A percentile compares a stretch with the other conserved stretches of the same genome.
phyloP scores from a whole-genome alignment of 2,888 invertebrate species.

The Andrena hattorfiana region DNA sequence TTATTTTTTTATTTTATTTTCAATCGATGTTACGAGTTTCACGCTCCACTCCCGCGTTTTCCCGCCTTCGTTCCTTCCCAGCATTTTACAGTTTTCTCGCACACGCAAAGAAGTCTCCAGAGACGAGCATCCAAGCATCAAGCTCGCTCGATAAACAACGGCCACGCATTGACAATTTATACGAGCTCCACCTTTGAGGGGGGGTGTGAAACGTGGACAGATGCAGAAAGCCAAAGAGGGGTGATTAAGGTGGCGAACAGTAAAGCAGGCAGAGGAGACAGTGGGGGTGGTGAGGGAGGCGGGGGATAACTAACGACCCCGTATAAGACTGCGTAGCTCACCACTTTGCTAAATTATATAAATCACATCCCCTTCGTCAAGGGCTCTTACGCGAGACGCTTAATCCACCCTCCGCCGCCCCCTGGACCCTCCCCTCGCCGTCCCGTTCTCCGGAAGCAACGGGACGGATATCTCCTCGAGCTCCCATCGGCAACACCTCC shows the following conservation, averaged over 20 bases:
- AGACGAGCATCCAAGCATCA: too few species aligned
- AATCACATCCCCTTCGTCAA: slow-evolving; percentile 82
- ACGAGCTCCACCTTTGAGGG: neutral
- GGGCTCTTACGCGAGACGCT: slow-evolving; percentile 77
- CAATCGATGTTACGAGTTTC: slow-evolving; percentile 18
- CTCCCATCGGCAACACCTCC: slow-evolving; percentile 66
- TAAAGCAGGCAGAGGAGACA: slow-evolving; percentile 7
- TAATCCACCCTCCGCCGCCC: slow-evolving; percentile 70
- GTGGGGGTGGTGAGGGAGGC: slow-evolving; percentile 36
- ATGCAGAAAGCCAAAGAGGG: slow-evolving; percentile 61
- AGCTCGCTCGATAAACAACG: slow-evolving; percentile 1
- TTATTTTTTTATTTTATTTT: slow-evolving; percentile 4
- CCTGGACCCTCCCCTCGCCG: slow-evolving; percentile 17
- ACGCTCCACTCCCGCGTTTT: neutral
- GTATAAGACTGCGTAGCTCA: slow-evolving; percentile 77
- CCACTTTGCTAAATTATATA: slow-evolving; percentile 84
- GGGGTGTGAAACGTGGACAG: slow-evolving; percentile 59
- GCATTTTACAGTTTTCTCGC: too few species aligned
- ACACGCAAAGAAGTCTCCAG: too few species aligned
- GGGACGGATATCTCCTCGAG: slow-evolving; percentile 28
- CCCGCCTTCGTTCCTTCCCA: too few species aligned
- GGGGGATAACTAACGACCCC: slow-evolving; percentile 76
- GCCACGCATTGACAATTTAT: neutral
- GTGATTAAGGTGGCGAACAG: slow-evolving; percentile 61
- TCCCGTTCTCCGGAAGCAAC: slow-evolving; percentile 29